Base-by-base conservation (phyloP, 2,888 invertebrate genomes). In the Dolichopus griseipennis region DNA sequence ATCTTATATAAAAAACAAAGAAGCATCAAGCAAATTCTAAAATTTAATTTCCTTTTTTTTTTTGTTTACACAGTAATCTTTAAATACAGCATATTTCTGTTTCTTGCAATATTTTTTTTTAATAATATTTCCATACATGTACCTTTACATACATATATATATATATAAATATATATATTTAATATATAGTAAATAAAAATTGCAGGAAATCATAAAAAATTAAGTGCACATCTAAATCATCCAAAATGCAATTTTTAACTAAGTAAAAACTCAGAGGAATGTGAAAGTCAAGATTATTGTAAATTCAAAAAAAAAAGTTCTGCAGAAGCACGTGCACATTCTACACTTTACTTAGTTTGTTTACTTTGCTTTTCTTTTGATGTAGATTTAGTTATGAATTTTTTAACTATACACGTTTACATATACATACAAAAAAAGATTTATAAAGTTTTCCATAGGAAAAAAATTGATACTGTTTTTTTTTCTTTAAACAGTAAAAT, bases 221-320 rank as follows among this genome's bases (percentile, higher is more conserved):
- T 15, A 52, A 52, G 52, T 52, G 18, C 52, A 52, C 52, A 52
- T n/a, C 52, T n/a, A 52, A 52, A 52, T 52, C 52, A 52, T 52
- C 52, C 18, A 52, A 52, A 52, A 52, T 52, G 52, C 52, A 52
- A 52, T 52, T 52, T 52, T 52, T 52, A 52, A 52, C 52, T 52
- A 52, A 52, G 18, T 52, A 52, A 52, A 52, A 7, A 52, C 6
- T 52, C 15, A 5, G n/a, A 52, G 15, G 15, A 18, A 18, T 52
- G 6, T 52, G n/a, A 52, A 52, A 52, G 52, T 52, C 52, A 18
- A 52, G 52, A 52, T 52, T 52, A 52, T 52, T 52, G 52, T 15
- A 52, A n/a, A 12, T 52, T 52, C 18, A 27, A 27, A 27, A 2
- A 27, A 27, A 27, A 27, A 27, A 27, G 5, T 27, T 12, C 6